A percentile compares a stretch with the other conserved stretches of the same genome.
Conservation (phyloP, 2,113 vertebrate species). For the Gallinago media region DNA sequence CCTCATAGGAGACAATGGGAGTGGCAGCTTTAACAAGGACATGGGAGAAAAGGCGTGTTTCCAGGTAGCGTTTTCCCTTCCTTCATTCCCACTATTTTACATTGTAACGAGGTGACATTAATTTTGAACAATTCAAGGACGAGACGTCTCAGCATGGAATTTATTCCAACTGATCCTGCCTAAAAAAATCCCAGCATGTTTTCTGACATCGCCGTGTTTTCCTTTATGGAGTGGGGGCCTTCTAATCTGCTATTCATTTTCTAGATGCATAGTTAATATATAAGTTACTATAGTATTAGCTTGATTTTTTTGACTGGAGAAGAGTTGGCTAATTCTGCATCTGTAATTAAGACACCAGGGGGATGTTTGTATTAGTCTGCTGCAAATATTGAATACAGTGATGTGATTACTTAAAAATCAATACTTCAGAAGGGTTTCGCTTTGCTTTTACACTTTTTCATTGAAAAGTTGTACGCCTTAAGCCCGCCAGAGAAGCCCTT, state of each 20-base stretch:
- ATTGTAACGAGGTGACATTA: not conserved
- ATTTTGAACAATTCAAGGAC: not conserved
- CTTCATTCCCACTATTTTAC: not conserved
- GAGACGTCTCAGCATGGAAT: not conserved
- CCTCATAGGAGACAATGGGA: not conserved
- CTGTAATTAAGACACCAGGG: conserved; percentile 2
- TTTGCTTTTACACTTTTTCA: not conserved
- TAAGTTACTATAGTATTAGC: not conserved
- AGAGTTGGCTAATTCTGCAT: not conserved
- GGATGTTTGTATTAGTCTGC: not conserved
- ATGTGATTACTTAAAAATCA: conserved; percentile 34
- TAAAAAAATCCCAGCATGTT: not conserved
- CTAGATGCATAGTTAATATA: not conserved
- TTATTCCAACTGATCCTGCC: not conserved
- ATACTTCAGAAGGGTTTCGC: not conserved
- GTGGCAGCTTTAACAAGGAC: not conserved
- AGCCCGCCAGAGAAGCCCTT: not conserved
- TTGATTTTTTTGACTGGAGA: not conserved
- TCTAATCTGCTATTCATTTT: not conserved
- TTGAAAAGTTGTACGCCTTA: not conserved
- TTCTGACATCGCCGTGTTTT: not conserved
- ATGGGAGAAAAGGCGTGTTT: not conserved
- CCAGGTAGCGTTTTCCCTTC: not conserved
- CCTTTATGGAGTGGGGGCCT: not conserved
- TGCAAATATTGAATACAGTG: not conserved